phyloP scores from a whole-genome alignment of 2,113 vertebrate species.

The Phylloscopus trochilus region DNA sequence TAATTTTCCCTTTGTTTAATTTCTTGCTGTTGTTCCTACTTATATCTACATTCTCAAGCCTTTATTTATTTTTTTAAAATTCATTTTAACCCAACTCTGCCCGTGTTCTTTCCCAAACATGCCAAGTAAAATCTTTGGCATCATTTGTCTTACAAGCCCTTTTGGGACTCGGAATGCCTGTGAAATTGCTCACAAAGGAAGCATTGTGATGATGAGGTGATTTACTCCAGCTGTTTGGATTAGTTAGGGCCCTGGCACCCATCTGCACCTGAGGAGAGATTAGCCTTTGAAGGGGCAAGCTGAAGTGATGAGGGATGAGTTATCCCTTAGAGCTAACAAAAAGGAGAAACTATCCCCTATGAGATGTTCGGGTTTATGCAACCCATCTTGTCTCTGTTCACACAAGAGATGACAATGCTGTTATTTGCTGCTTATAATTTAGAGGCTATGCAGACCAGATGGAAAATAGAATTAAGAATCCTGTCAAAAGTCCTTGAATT shows the following conservation, averaged over 20 bases:
- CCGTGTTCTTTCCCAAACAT: neutral
- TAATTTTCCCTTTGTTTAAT: neutral
- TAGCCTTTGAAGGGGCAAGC: neutral
- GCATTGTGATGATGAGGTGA: neutral
- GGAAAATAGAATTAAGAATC: neutral
- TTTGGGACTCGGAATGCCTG: neutral
- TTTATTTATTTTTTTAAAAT: neutral
- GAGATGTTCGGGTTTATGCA: neutral
- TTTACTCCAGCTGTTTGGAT: neutral
- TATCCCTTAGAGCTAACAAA: neutral
- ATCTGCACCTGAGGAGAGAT: neutral
- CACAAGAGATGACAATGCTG: neutral
- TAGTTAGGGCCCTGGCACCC: neutral
- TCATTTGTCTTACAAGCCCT: neutral
- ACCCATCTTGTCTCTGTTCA: neutral
- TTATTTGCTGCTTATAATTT: neutral
- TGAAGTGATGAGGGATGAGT: fast-evolving
- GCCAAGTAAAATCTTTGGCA: neutral
- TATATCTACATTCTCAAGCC: neutral
- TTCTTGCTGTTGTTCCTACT: neutral
- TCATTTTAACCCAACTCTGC: neutral
- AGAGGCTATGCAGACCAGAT: neutral
- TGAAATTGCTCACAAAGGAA: neutral
- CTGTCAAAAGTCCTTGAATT: neutral
- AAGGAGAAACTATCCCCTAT: neutral